Evolutionary conservation across 2,113 vertebrate species (phyloP), one percentile per base, ranked within the genome.

Genomic region (Theristicus caerulescens): DNA sequence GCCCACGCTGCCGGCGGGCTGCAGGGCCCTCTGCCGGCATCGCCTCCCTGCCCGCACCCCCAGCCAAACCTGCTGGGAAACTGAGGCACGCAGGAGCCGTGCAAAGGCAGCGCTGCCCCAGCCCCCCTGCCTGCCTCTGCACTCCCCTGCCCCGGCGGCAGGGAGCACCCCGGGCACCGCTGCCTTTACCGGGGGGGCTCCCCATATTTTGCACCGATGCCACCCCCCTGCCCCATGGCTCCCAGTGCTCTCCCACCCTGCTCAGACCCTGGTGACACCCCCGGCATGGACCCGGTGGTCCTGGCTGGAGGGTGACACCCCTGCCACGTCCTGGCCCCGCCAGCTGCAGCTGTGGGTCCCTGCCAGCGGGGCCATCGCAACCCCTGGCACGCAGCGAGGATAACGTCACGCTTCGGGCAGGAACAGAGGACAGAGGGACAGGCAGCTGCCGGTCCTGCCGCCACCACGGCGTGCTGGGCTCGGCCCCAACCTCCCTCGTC

Each of bases 11-110:
- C 91, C 13, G 4, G 10, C 36, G 55, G 74, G 80, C 76, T 38
- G 76, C 95, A 96, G 97, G 85, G 94, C 95, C 97, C 95, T 89
- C 97, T 97, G 95, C 90, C 61, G 94, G 93, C 79, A 57, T 52
- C 36, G 0, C 38, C 51, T 9, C 44, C 58, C 52, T 11, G 20
- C 20, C 57, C 2, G 29, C 46, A 4, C 27, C 78, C 70, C 42
- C 21, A 1, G 9, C 49, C 61, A 7, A 44, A 58, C 16, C 77
- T 6, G 40, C 3, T 0, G 83, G 84, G 79, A 88, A 84, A 88
- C 84, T 20, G 84, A 94, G 93, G 88, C 72, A 69, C 25, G 1
- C 25, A 25, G 42, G 25, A 42, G 64, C 25, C 9, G 1, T 2
- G 52, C 42, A 2, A 16, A 29, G 32, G 51, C 46, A 14, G 34